These are phyloP conservation scores for Bradynema listronoti DNA, from an alignment of 1,140 invertebrate genomes.

Conservation along the genomic window DNA sequence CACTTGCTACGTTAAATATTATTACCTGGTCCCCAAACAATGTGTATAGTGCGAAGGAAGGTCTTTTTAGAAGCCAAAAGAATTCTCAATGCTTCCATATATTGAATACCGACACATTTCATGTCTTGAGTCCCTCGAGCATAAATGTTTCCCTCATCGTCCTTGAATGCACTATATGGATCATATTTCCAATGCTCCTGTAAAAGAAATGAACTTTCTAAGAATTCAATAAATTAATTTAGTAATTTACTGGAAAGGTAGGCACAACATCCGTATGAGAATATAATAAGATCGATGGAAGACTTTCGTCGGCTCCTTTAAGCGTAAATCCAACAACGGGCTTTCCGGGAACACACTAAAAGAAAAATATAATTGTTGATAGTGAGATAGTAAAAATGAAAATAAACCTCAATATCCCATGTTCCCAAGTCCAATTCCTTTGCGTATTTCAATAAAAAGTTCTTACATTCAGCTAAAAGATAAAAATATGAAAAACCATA, in stretches of 20 bases:
- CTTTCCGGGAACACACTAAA: conserved; percentile 63
- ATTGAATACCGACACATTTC: conserved; percentile 57
- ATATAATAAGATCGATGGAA: conserved; percentile 74
- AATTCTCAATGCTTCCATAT: conserved; percentile 70
- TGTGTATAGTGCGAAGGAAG: conserved; percentile 66
- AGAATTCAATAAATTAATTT: not conserved
- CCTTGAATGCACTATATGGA: conserved; percentile 72
- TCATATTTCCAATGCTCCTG: conserved; percentile 71
- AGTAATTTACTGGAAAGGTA: conserved; percentile 67
- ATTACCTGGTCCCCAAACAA: conserved; percentile 75
- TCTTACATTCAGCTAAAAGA: conserved; percentile 67
- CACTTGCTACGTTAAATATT: too few species aligned
- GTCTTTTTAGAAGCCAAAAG: conserved; percentile 62
- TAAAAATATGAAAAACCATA: too few species aligned
- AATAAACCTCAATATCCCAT: conserved; percentile 59
- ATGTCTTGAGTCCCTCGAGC: conserved; percentile 69
- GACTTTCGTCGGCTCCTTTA: conserved; percentile 67
- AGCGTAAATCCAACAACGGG: conserved; percentile 77
- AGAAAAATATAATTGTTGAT: conserved; percentile 9
- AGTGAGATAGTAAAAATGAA: not conserved
- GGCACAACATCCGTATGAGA: conserved; percentile 93
- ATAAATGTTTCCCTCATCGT: conserved; percentile 73
- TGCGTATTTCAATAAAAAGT: conserved; percentile 69
- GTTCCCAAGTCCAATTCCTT: conserved; percentile 66
- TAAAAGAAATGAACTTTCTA: conserved; percentile 51